A percentile compares a stretch with the other conserved stretches of the same genome.
phyloP scores from a whole-genome alignment of 2,113 vertebrate genomes.

The Chloropsis cyanopogon region DNA sequence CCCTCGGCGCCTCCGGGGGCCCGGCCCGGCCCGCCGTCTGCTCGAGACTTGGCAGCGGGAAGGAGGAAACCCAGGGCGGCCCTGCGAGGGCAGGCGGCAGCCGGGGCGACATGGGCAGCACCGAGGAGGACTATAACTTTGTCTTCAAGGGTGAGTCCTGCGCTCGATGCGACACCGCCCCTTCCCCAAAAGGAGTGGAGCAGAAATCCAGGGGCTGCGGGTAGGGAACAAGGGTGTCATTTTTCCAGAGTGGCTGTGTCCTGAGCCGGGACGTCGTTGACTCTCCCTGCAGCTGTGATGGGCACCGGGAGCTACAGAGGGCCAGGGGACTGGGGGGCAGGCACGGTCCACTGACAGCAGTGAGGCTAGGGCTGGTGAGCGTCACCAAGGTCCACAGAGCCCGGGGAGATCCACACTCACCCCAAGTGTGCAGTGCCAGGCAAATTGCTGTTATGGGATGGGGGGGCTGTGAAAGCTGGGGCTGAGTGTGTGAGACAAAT shows the following conservation, averaged over 20 bases:
- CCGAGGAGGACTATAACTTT: conserved; percentile 89
- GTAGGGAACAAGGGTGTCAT: background rate
- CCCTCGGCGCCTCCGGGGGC: background rate
- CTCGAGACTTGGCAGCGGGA: background rate
- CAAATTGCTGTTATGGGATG: accelerated
- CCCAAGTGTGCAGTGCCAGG: background rate
- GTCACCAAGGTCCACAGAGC: accelerated
- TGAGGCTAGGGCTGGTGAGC: background rate
- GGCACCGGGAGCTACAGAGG: accelerated
- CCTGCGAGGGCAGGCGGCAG: background rate
- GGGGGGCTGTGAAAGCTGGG: background rate
- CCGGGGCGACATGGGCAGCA: conserved; percentile 74
- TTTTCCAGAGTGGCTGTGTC: background rate
- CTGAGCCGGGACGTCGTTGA: accelerated
- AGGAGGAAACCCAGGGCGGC: background rate
- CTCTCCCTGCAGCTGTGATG: accelerated
- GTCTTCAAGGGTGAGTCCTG: conserved; percentile 90
- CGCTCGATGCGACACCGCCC: accelerated
- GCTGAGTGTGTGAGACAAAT: background rate
- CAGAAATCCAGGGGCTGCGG: background rate
- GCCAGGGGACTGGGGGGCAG: background rate
- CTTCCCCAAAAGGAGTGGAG: background rate
- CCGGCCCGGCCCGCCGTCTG: background rate
- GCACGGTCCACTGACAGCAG: background rate
- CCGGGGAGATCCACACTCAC: accelerated